A percentile compares a stretch with the other conserved stretches of the same genome.
Evolutionary conservation across 2,113 vertebrate species (phyloP).

Genomic region (Cygnus atratus): DNA sequence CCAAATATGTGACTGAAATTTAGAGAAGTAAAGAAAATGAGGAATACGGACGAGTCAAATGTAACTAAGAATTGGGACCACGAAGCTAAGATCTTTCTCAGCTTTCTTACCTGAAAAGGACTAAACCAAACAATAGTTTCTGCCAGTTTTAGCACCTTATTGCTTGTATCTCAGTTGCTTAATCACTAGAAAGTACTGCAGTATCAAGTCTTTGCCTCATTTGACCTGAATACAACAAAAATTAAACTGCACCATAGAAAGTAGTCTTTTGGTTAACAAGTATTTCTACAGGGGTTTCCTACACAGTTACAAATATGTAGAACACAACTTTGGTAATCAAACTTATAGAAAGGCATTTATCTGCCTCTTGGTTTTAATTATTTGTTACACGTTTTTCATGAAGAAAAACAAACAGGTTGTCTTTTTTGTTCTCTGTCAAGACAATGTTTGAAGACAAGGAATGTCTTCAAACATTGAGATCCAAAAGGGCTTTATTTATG

Average conservation of each 20-base stretch:
- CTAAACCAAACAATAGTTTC: background rate
- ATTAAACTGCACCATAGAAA: background rate
- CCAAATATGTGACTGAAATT: background rate
- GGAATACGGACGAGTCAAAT: background rate
- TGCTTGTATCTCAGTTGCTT: background rate
- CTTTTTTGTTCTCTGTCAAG: background rate
- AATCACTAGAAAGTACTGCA: background rate
- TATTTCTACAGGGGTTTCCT: background rate
- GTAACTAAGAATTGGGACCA: background rate
- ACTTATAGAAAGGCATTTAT: background rate
- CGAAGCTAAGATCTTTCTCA: background rate
- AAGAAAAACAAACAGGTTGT: background rate
- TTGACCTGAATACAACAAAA: background rate
- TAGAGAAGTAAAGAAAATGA: background rate
- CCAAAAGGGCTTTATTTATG: background rate
- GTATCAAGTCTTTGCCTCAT: background rate
- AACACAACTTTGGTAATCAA: background rate
- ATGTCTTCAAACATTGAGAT: background rate
- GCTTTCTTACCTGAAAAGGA: background rate
- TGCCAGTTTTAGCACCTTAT: background rate
- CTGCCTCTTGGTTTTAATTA: background rate
- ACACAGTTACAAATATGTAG: background rate
- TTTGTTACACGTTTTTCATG: background rate
- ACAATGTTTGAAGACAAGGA: no score
- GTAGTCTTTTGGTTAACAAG: background rate